Conservation (phyloP, 2,797 vertebrate genomes). For the Hippocampus kuda region DNA sequence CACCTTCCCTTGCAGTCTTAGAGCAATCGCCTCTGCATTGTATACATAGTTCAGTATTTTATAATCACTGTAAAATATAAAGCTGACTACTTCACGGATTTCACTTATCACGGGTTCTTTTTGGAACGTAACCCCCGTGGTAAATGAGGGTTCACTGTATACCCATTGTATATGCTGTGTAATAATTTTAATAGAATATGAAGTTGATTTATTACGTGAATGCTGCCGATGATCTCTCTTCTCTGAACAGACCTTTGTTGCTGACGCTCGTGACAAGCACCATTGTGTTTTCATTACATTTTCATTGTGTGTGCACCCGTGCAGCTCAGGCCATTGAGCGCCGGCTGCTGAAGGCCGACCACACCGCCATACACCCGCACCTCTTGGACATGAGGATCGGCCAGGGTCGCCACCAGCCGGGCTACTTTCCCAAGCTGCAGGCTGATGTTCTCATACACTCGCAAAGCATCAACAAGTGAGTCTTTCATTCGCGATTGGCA, state of each 20-base stretch:
- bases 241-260: too few relatives aligned
- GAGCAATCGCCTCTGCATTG: too few relatives aligned
- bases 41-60: too few relatives aligned
- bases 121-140: too few relatives aligned
- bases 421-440: conserved; percentile 92
- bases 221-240: neutral
- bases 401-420: conserved; percentile 91
- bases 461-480: conserved; percentile 92
- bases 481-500: neutral
- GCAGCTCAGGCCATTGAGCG: conserved; percentile 82
- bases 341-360: conserved; percentile 87
- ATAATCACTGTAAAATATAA: too few relatives aligned
- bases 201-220: neutral
- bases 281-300: neutral
- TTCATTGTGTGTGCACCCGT: conserved; percentile 13
- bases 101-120: too few relatives aligned
- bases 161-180: neutral
- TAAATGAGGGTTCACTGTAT: too few relatives aligned
- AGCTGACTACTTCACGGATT: too few relatives aligned
- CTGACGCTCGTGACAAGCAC: neutral
- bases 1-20: too few relatives aligned
- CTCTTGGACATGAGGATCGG: conserved; percentile 97
- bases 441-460: conserved; percentile 82
- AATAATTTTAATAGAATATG: neutral
- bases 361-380: conserved; percentile 94